Conservation (phyloP, 2,113 vertebrate genomes). For the Siniperca knerii region DNA sequence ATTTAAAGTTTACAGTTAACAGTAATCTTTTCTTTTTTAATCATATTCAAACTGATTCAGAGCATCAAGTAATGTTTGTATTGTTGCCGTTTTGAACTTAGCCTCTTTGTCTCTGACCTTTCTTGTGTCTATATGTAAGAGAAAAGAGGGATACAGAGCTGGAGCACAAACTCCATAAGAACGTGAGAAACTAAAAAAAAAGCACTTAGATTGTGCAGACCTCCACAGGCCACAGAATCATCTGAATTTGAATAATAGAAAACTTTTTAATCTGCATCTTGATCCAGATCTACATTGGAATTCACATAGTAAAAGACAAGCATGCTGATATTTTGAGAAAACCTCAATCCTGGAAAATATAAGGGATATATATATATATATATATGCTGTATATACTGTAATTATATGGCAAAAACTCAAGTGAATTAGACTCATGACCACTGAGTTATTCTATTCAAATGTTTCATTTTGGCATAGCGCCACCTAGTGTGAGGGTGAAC, state of each 20-base stretch:
- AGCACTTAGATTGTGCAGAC: too few relatives aligned
- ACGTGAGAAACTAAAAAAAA: too few relatives aligned
- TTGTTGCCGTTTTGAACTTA: not conserved
- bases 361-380: too few relatives aligned
- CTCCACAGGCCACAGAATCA: too few relatives aligned
- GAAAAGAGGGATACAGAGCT: not conserved
- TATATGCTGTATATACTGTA: too few relatives aligned
- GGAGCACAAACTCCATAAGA: not conserved
- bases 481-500: not conserved
- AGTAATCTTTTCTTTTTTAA: not conserved
- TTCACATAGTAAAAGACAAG: too few relatives aligned
- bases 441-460: not conserved
- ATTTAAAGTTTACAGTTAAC: too few relatives aligned
- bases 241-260: too few relatives aligned
- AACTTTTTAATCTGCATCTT: too few relatives aligned
- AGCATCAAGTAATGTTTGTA: not conserved
- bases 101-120: not conserved
- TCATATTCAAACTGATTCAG: not conserved
- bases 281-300: too few relatives aligned
- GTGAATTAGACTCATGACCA: not conserved
- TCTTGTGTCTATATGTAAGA: not conserved
- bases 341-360: too few relatives aligned
- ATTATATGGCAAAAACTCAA: not conserved
- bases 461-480: not conserved
- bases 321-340: too few relatives aligned